Base-by-base conservation (phyloP, 2,888 invertebrate species). In the Iselma pallidipennis region DNA sequence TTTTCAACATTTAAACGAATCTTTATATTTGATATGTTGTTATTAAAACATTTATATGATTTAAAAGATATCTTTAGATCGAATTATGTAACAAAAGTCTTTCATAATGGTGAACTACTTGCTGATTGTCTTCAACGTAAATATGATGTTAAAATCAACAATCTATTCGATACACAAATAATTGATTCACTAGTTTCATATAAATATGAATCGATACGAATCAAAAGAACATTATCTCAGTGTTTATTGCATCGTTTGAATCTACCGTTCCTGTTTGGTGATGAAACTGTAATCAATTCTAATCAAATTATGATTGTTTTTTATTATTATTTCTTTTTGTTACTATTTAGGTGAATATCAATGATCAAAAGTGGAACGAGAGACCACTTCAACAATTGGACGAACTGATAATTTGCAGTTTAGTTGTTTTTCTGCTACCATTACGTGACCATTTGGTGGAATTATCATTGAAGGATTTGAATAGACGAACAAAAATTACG, bases 81-180 rank as follows among this genome's bases (percentile, higher is more conserved):
- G 77, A 81, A 81, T 29, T 73, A 69, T 53, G 82, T 84, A 26
- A 82, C 84, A 58, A 86, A 88, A 80, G 85, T 88, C 66, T 81
- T 86, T 28, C 87, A 88, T 80, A 85, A 88, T 72, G 85, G 85
- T 66, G 81, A 87, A 61, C 82, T 83, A 66, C 73, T 86, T 58
- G 85, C 87, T 0, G 88, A 88, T 72, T 84, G 86, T 68, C 77
- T 88, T 50, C 83, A 81, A 74, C 86, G 87, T 73, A 84, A 85
- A 71, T 87, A 86, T 74, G 80, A 82, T 75, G 83, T 87, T 10
- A 82, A 83, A 68, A 75, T 88, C 55, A 77, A 80, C 59, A 86
- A 86, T 69, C 82, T 88, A 37, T 88, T 87, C 83, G 88, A 88
- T 74, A 87, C 87, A 9, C 52, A 64, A 25, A 48, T 59, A 45